These are phyloP conservation scores for Copidosoma aretas DNA, from an alignment of 2,888 invertebrate genomes.

Conservation along the genomic window DNA sequence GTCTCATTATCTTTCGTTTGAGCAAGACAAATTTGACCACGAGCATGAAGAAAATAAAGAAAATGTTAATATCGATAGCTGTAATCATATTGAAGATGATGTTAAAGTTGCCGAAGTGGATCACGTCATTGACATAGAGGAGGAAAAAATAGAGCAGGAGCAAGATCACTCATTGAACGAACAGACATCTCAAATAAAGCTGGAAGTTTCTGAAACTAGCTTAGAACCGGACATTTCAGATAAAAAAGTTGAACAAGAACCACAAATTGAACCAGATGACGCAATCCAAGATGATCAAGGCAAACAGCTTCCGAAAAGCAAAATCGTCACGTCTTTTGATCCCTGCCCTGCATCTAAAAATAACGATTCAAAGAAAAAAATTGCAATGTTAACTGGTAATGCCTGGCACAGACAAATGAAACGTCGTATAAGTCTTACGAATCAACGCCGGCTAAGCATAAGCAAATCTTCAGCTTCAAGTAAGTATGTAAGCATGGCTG, in stretches of 20 bases:
- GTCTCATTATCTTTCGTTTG: slow-evolving; percentile 16
- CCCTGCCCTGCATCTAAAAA: background rate
- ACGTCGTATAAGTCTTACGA: slow-evolving; percentile 41
- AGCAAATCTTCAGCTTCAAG: slow-evolving; percentile 39
- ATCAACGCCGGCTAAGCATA: slow-evolving; percentile 47
- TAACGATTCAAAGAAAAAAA: slow-evolving; percentile 29
- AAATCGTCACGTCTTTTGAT: slow-evolving; percentile 20
- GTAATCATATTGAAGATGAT: no score
- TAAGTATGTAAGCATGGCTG: slow-evolving; percentile 65
- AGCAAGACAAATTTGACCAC: background rate
- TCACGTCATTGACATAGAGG: background rate
- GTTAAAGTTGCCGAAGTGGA: background rate
- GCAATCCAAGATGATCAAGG: background rate
- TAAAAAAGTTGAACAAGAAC: slow-evolving; percentile 17
- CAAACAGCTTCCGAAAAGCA: slow-evolving; percentile 15
- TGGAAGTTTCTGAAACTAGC: slow-evolving; percentile 27
- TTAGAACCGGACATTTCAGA: slow-evolving; percentile 30
- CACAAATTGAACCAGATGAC: background rate
- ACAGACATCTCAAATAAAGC: slow-evolving; percentile 23
- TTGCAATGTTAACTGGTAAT: slow-evolving; percentile 31
- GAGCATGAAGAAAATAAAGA: slow-evolving; percentile 8
- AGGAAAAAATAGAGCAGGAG: slow-evolving; percentile 3
- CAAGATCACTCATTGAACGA: slow-evolving; percentile 8
- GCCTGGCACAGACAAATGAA: slow-evolving; percentile 36
- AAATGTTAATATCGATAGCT: background rate